Conservation (phyloP, 2,113 vertebrate genomes). For the Zosterops lateralis region DNA sequence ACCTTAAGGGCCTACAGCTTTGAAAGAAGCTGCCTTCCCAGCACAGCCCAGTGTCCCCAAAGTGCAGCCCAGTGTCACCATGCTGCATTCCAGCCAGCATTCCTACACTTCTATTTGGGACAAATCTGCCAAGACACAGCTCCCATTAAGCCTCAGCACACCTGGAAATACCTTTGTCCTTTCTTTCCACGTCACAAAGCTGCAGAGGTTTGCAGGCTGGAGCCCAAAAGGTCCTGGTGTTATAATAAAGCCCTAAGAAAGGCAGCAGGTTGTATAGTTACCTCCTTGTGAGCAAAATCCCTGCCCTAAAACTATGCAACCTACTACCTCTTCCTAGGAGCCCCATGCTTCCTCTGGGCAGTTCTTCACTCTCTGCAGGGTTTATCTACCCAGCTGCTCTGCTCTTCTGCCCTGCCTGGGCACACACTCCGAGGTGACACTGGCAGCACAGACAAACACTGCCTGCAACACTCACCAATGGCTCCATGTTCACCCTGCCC, state of each 20-base stretch:
- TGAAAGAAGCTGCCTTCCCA: not conserved
- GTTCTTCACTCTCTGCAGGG: conserved; percentile 55
- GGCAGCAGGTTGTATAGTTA: conserved; percentile 88
- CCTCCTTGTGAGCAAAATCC: conserved; percentile 83
- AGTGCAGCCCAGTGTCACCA: not conserved
- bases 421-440: not conserved
- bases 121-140: not conserved
- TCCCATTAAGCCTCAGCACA: not conserved
- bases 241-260: conserved; percentile 81
- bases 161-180: not conserved
- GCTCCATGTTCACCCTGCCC: not conserved
- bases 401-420: conserved; percentile 22
- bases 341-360: conserved; percentile 62
- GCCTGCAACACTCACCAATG: not conserved
- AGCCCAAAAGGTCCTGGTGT: conserved; percentile 52
- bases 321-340: conserved; percentile 87
- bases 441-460: not conserved
- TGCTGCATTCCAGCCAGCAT: not conserved
- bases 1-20: not conserved
- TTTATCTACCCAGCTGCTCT: conserved; percentile 37
- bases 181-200: not conserved
- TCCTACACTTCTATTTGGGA: not conserved
- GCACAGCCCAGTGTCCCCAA: not conserved
- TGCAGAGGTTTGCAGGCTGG: conserved; percentile 25
- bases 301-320: conserved; percentile 88